These are phyloP conservation scores for Apolygus lucorum DNA, from an alignment of 1,140 invertebrate species.

Conservation along the genomic window DNA sequence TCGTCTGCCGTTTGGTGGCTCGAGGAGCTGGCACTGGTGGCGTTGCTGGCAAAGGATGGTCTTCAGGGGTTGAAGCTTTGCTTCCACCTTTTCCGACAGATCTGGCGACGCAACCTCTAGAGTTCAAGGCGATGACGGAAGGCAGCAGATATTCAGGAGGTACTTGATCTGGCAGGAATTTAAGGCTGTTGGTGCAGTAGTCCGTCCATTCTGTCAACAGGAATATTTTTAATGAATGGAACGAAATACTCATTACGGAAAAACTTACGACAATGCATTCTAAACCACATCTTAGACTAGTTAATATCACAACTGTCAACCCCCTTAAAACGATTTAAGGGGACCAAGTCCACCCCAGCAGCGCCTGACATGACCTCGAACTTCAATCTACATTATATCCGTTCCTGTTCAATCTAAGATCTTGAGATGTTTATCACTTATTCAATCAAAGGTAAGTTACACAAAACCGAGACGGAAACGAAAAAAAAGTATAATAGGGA, in stretches of 20 bases:
- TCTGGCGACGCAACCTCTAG: slow-evolving; percentile 30
- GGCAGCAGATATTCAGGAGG: slow-evolving; percentile 42
- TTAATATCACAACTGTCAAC: no score
- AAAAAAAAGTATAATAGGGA: no score
- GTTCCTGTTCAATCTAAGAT: no score
- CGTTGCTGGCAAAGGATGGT: not conserved
- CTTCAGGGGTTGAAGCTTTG: not conserved
- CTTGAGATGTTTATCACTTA: no score
- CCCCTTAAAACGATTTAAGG: no score
- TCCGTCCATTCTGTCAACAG: slow-evolving; percentile 42
- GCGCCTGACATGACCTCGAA: no score
- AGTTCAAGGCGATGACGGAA: slow-evolving; percentile 43
- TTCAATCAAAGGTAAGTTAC: no score
- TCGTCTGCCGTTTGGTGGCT: not conserved
- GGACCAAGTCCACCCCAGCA: no score
- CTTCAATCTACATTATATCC: no score
- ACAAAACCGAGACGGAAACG: no score
- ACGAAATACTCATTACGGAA: not conserved
- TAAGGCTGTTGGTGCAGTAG: slow-evolving; percentile 44
- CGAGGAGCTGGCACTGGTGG: not conserved
- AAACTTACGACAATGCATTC: not conserved
- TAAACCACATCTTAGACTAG: no score
- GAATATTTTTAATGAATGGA: no score
- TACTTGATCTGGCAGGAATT: slow-evolving; percentile 46
- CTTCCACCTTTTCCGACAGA: not conserved